Base-by-base conservation (phyloP, 2,797 vertebrate species). In the Coregonus ussuriensis region DNA sequence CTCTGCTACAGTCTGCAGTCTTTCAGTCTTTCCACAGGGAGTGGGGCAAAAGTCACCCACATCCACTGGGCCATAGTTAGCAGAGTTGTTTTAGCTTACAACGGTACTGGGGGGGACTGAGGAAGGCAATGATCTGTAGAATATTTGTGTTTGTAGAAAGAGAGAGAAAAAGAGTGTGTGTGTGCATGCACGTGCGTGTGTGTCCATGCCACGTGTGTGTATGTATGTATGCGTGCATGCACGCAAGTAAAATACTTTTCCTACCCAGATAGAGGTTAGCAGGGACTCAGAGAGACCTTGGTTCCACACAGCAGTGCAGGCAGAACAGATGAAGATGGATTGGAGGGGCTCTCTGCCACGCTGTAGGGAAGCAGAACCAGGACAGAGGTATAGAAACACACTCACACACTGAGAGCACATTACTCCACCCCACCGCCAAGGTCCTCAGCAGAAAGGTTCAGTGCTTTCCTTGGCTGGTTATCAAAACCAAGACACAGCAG, bases 271-370 rank as follows among this genome's bases (percentile, higher is more conserved):
- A 18, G 68, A 18, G 35, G 35, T 35, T 41, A 47, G 68, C 54
- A 18, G 18, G 54, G 54, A 56, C 54, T 11, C 29, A 37, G 35
- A 3, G 67, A 41, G 37, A 41, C 37, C 37, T 70, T 70, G 68
- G 16, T 70, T 70, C 33, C 35, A 37, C 35, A 35, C 33, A 41
- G 67, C 35, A 37, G 68, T n/a, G 68, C 68, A 67, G 65, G 25
- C 11, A 14, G 13, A 35, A 67, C 65, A 70, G 37, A 47, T 70
- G 68, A 41, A 70, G 68, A 70, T 41, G 33, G 68, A 70, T 70
- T 70, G 35, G 35, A 16, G 6, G 6, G 16, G 16, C 6, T 70
- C 35, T 47, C 68, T n/a, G n/a, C n/a, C n/a, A n/a, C n/a, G n/a
- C n/a, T n/a, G n/a, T n/a, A n/a, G n/a, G n/a, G n/a, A n/a, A n/a